Evolutionary conservation across 2,797 vertebrate species (phyloP).

Genomic region (Scleropages formosus): DNA sequence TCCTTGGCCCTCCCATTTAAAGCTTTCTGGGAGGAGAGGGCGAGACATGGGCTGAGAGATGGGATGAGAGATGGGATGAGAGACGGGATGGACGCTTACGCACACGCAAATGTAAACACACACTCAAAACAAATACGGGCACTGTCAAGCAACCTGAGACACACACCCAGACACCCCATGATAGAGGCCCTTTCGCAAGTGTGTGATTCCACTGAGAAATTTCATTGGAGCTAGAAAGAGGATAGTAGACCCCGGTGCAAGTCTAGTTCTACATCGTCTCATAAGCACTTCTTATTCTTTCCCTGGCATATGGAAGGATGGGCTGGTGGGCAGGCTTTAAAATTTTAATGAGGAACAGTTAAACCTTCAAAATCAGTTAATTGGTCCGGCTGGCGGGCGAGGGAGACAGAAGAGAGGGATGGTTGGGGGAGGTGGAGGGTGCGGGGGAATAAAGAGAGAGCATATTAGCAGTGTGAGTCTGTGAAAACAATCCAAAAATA

Average conservation of each 20-base stretch:
- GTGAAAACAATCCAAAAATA: not conserved
- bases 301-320: slow-evolving; percentile 19
- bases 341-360: slow-evolving; percentile 57
- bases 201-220: not conserved
- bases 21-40: not conserved
- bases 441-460: not conserved
- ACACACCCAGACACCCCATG: too few species aligned
- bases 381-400: slow-evolving; percentile 24
- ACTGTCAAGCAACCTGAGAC: too few species aligned
- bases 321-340: slow-evolving; percentile 54
- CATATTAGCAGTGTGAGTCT: not conserved
- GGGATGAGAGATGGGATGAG: too few species aligned
- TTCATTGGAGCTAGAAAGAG: too few species aligned
- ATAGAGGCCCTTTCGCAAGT: not conserved
- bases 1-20: not conserved
- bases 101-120: too few species aligned
- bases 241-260: slow-evolving; percentile 13
- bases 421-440: not conserved
- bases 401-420: slow-evolving; percentile 17
- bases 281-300: slow-evolving; percentile 17
- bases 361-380: slow-evolving; percentile 34
- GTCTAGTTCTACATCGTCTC: slow-evolving; percentile 3
- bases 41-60: too few species aligned
- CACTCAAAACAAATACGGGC: too few species aligned
- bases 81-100: too few species aligned